Conservation (phyloP, 1,140 invertebrate species). For the Theocolax elegans region DNA sequence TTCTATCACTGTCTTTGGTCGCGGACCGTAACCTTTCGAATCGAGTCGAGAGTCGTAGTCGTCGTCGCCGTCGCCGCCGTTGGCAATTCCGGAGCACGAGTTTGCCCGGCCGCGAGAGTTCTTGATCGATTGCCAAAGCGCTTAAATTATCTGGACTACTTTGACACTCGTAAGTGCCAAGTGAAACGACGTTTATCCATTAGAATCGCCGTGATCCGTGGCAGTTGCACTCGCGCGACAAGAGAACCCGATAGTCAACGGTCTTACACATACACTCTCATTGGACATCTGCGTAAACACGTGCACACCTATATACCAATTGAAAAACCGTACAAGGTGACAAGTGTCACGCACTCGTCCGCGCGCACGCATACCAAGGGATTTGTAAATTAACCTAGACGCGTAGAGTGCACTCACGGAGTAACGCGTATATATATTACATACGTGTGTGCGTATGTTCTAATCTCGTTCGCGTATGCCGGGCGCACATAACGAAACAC, state of each 20-base stretch:
- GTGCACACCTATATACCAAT: background rate
- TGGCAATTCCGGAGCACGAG: slow-evolving; percentile 2
- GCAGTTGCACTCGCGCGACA: background rate
- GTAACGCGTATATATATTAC: background rate
- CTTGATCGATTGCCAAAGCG: slow-evolving; percentile 41
- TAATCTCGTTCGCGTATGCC: too few relatives aligned
- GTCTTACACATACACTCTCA: background rate
- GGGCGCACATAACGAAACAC: slow-evolving; percentile 20
- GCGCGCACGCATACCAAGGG: background rate
- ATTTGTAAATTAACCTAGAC: too few relatives aligned
- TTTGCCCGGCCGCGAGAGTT: background rate
- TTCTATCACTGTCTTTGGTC: slow-evolving; percentile 11
- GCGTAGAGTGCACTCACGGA: too few relatives aligned
- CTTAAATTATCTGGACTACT: slow-evolving; percentile 43
- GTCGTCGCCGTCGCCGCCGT: background rate
- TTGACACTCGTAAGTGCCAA: slow-evolving; percentile 34
- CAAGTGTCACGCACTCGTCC: too few relatives aligned
- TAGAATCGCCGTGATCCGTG: slow-evolving; percentile 7
- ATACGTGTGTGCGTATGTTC: too few relatives aligned
- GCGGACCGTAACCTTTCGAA: background rate
- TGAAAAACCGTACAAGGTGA: too few relatives aligned
- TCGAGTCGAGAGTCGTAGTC: background rate
- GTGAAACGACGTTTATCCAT: slow-evolving; percentile 36
- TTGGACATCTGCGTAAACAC: slow-evolving; percentile 18
- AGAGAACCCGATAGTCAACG: slow-evolving; percentile 1